Evolutionary conservation across 2,113 vertebrate genomes (phyloP).

Genomic region (Microcebus griseorufus): DNA sequence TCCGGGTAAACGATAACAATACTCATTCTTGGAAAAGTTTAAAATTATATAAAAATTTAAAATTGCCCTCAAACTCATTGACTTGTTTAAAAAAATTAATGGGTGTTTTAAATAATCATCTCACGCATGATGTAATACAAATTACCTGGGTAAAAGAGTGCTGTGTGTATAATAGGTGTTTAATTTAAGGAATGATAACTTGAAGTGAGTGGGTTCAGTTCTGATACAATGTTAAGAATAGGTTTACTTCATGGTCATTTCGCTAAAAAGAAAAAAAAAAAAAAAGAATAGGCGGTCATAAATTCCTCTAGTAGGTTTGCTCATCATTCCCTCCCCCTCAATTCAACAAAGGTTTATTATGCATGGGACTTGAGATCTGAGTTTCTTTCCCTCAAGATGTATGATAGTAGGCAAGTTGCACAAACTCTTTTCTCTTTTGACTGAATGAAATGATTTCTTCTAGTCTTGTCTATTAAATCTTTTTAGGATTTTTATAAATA

Average conservation of each 20-base stretch:
- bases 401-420: background rate
- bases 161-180: background rate
- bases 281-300: conserved; percentile 18
- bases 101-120: background rate
- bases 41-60: conserved; percentile 5
- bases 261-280: no score
- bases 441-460: conserved; percentile 30
- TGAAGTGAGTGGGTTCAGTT: background rate
- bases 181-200: background rate
- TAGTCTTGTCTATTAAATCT: background rate
- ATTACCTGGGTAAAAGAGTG: background rate
- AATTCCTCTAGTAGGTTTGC: conserved; percentile 20
- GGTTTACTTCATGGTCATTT: background rate
- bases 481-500: background rate
- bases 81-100: background rate
- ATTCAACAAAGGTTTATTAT: background rate
- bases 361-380: background rate
- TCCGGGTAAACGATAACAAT: background rate
- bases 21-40: background rate
- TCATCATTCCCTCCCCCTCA: background rate
- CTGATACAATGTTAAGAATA: conserved; percentile 3
- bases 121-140: background rate
- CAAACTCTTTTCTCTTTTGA: background rate
- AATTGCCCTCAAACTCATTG: background rate
- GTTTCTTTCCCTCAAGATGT: background rate